These are phyloP conservation scores for Seira sanloemensis DNA, from an alignment of 2,888 invertebrate species.

Conservation along the genomic window DNA sequence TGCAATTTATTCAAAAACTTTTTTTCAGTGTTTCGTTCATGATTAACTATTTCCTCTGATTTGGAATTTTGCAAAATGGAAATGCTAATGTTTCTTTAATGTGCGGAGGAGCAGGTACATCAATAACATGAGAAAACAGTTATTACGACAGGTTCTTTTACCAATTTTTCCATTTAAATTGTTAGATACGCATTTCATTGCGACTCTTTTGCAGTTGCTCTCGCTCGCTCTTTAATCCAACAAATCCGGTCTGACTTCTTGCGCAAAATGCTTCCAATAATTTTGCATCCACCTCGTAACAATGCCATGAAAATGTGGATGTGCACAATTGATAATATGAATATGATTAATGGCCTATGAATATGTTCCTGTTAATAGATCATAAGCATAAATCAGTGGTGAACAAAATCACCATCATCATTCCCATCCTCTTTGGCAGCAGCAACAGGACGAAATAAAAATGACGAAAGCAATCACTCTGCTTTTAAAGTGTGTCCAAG, in stretches of 20 bases:
- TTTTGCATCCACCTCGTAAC: background rate
- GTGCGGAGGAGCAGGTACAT: background rate
- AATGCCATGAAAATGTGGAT: background rate
- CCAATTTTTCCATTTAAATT: conserved; percentile 36
- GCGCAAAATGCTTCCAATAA: conserved; percentile 15
- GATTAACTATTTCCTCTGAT: too few relatives aligned
- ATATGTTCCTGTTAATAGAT: conserved; percentile 48
- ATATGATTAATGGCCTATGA: conserved; percentile 56
- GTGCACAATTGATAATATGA: background rate
- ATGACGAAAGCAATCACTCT: conserved; percentile 8
- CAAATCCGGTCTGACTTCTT: conserved; percentile 55
- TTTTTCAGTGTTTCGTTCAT: background rate
- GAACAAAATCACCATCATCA: conserved; percentile 8
- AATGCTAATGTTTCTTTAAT: background rate
- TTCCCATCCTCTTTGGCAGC: background rate
- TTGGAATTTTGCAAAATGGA: background rate
- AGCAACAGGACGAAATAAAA: background rate
- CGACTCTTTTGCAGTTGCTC: background rate
- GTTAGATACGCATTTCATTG: conserved; percentile 3
- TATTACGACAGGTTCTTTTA: conserved; percentile 35
- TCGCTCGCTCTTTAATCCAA: conserved; percentile 25
- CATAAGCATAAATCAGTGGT: conserved; percentile 37
- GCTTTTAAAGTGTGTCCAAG: conserved; percentile 41
- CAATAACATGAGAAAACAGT: background rate
- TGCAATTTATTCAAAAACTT: background rate